A percentile compares a stretch with the other conserved stretches of the same genome.
These are phyloP conservation scores for Netelia fuscicornis DNA, from an alignment of 2,888 invertebrate species.

Conservation along the genomic window DNA sequence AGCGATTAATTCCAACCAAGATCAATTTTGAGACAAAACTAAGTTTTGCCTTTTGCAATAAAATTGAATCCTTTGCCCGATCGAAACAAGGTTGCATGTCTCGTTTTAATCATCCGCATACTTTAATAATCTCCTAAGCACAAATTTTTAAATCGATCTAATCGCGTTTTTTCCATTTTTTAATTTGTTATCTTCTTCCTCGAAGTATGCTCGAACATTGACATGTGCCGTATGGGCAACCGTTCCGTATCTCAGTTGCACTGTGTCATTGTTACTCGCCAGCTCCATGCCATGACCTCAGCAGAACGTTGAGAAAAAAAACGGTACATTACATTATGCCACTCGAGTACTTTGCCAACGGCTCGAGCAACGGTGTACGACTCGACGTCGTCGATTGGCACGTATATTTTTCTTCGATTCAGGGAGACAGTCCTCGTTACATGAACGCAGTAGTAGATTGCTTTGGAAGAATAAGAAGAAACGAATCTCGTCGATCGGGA, in stretches of 20 bases:
- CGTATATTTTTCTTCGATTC: conserved; percentile 11
- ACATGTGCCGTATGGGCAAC: conserved; percentile 14
- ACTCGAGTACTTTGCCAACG: conserved; percentile 50
- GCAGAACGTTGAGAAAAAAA: conserved; percentile 50
- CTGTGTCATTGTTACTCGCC: conserved; percentile 30
- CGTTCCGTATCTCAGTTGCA: conserved; percentile 16
- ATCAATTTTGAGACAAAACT: background rate
- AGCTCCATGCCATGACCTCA: conserved; percentile 26
- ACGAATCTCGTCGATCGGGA: no score
- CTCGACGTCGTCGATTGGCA: conserved; percentile 9
- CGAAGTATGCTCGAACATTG: conserved; percentile 7
- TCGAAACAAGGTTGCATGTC: no score
- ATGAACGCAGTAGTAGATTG: no score
- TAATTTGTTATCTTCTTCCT: background rate
- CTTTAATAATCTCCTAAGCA: background rate
- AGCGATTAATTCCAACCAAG: background rate
- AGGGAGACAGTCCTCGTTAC: no score
- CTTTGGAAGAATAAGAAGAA: no score
- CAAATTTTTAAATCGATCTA: background rate
- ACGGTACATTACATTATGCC: conserved; percentile 40
- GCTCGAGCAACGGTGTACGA: conserved; percentile 33
- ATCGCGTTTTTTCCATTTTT: background rate
- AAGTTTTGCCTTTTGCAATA: background rate
- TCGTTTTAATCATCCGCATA: no score
- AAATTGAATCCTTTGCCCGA: no score